Base-by-base conservation (phyloP, 1,140 invertebrate species). In the Leptinotarsa undecemlineata region DNA sequence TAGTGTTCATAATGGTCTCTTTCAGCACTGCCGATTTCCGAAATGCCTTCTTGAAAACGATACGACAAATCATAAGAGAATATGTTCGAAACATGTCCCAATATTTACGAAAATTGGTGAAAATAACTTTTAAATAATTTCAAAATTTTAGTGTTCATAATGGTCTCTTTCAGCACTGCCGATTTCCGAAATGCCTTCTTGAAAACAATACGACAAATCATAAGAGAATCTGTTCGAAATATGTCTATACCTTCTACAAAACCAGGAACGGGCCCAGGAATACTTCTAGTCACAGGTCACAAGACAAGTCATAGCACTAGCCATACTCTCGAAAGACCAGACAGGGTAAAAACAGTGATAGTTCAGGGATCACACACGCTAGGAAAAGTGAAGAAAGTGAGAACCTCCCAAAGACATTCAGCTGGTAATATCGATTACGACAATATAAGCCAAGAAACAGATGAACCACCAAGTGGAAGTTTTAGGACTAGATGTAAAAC, bases 111-210 rank as follows among this genome's bases (percentile, higher is more conserved):
- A n/a, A n/a, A n/a, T 42, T 42, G 33, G 8, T 11, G 33, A 42
- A 42, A 42, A 3, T 42, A 42, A 2, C 33, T 42, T 42, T 3
- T 3, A 42, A 42, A 42, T 42, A 0, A 6, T 33, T 33, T 33
- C 1, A 33, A 26, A 2, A 8, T 33, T 33, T 6, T 33, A 1
- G n/a, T 57, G 11, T 57, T 17, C 14, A 57, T 17, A 17, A 57
- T 57, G 51, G 48, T 64, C 70, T 17, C 74, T 84, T 88, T 17
- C 85, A 97, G 96, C 85, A 97, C 96, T 42, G 92, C 92, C 70
- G 96, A 98, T 84, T 98, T 98, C 85, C 92, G 97, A 79, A 97
- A 97, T 85, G 95, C 96, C 77, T 98, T 98, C 88, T 89, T 99
- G 77, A 96, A 96, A 86, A 98, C 96, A 64, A 98, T 98, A 79